Base-by-base conservation (phyloP, 2,888 invertebrate genomes). In the Serripes groenlandicus region DNA sequence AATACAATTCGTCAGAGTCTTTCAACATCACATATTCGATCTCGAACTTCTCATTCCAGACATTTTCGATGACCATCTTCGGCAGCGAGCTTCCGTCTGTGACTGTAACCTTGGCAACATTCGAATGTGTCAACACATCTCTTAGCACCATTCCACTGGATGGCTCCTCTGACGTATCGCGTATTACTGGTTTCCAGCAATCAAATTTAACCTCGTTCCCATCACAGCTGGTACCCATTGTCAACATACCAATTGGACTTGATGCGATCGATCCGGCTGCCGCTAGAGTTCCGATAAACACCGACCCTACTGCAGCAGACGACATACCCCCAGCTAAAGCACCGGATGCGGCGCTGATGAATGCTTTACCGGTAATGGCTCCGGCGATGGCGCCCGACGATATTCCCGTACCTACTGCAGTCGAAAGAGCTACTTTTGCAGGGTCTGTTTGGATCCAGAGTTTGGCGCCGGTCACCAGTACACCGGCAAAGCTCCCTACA, bases 101-200 rank as follows among this genome's bases (percentile, higher is more conserved):
- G 7, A 72, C 42, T 21, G 42, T 68, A 15, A 71, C 35, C 15
- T 52, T 42, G n/a, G 34, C 34, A 42, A 81, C 30, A 26, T 72
- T 64, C 0, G 80, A 68, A 68, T 81, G 80, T 23, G 15, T 2
- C 0, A 56, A 26, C 52, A 81, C 23, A 58, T 81, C 80, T 30
- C 72, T 76, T 3, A 80, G 58, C 21, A 34, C n/a, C 75, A 75
- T 80, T 23, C 80, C 80, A 49, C 26, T 32, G 34, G 80, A 72
- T 15, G 23, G 28, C 32, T 81, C 76, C 9, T 26, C 42, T 5
- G 68, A 68, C n/a, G 9, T 68, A 34, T 81, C 80, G 35, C 34
- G 72, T 0, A 81, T 4, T 3, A 81, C 76, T 72, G 80, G 76
- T 66, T 81, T 81, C 80, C 80, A 81, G 75, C 80, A 81, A 28